Percentiles rank a stretch among this genome's conserved stretches.
These are phyloP conservation scores for Babyrousa celebensis DNA, from an alignment of 2,797 vertebrate genomes.

Conservation along the genomic window DNA sequence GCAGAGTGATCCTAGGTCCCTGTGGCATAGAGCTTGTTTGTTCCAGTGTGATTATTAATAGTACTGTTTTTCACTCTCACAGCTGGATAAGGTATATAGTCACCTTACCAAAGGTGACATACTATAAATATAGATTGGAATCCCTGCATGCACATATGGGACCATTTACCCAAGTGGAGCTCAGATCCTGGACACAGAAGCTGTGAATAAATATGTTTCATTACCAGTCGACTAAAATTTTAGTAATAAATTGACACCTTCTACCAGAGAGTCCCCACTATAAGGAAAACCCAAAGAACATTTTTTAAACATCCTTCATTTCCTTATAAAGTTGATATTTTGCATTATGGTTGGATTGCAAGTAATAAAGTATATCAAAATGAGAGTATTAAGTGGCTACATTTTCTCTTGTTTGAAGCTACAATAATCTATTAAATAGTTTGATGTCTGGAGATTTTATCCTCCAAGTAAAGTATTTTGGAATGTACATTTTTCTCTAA, in stretches of 20 bases:
- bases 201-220: not conserved
- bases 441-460: not conserved
- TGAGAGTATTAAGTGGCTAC: not conserved
- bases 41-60: not conserved
- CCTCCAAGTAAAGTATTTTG: not conserved
- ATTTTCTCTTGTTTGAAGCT: constrained; percentile 21
- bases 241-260: not conserved
- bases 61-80: not conserved
- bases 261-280: not conserved
- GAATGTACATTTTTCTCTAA: not conserved
- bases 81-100: not conserved
- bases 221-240: not conserved
- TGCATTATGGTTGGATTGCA: not conserved
- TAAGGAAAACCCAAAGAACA: not conserved
- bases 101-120: not conserved
- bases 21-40: not conserved
- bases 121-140: constrained; percentile 33
- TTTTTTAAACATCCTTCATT: not conserved
- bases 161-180: not conserved
- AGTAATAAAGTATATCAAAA: constrained; percentile 6
- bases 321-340: not conserved
- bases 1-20: not conserved
- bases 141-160: not conserved
- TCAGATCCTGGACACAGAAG: not conserved
- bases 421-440: not conserved